These are phyloP conservation scores for Dinoponera quadriceps DNA, from an alignment of 1,140 invertebrate species.

Conservation along the genomic window DNA sequence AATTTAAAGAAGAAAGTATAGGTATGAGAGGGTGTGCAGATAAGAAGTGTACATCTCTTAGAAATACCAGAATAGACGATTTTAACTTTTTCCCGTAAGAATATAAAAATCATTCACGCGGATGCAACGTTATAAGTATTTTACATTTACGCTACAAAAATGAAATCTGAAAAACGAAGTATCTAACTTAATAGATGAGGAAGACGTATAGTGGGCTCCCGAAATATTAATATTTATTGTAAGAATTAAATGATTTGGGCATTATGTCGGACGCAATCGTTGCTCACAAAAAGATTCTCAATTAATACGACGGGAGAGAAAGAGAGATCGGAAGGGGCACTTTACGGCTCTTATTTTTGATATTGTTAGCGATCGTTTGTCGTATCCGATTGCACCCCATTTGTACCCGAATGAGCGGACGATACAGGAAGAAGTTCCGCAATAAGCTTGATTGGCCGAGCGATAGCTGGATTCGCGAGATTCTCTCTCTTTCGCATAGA, in stretches of 20 bases:
- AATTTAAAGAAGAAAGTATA: slow-evolving; percentile 15
- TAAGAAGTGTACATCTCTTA: too few species aligned
- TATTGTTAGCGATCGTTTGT: not conserved
- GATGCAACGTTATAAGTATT: too few species aligned
- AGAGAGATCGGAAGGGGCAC: not conserved
- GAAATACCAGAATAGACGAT: too few species aligned
- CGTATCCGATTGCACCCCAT: too few species aligned
- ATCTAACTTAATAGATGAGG: too few species aligned
- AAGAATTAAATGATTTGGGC: not conserved
- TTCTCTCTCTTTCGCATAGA: not conserved
- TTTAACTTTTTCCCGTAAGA: too few species aligned
- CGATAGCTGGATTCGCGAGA: slow-evolving; percentile 14
- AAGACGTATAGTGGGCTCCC: too few species aligned
- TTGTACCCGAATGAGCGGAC: slow-evolving; percentile 11
- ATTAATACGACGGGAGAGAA: not conserved
- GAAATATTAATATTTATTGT: too few species aligned
- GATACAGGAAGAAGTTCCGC: slow-evolving; percentile 33
- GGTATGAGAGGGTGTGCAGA: slow-evolving; percentile 3
- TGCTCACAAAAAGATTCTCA: not conserved
- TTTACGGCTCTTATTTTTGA: not conserved
- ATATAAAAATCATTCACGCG: too few species aligned
- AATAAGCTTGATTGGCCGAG: slow-evolving; percentile 42
- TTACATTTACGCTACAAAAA: too few species aligned
- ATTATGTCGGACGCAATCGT: not conserved
- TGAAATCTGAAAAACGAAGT: too few species aligned